These are phyloP conservation scores for Laticauda laticaudata DNA, from an alignment of 2,113 vertebrate species.

Conservation along the genomic window DNA sequence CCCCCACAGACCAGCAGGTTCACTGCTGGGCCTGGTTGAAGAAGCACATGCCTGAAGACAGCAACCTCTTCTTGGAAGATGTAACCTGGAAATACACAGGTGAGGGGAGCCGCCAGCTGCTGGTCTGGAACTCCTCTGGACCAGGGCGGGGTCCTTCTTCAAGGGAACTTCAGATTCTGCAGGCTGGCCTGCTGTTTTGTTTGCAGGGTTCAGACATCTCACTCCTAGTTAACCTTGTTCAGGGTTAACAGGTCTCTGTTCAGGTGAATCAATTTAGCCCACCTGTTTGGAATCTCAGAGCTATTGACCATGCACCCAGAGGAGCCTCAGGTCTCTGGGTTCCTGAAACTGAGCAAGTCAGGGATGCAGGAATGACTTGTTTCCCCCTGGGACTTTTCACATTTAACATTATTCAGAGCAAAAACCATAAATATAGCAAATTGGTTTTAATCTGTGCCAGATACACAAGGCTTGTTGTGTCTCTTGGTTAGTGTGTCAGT, in stretches of 20 bases:
- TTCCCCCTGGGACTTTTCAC: neutral
- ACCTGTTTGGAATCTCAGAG: neutral
- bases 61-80: conserved; percentile 85
- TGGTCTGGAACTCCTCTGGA: neutral
- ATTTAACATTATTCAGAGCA: neutral
- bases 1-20: conserved; percentile 96
- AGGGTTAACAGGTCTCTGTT: neutral
- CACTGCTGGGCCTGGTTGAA: conserved; percentile 97
- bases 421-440: neutral
- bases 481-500: neutral
- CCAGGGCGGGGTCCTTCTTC: neutral
- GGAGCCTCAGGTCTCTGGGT: neutral
- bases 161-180: neutral
- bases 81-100: conserved; percentile 99
- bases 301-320: neutral
- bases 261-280: neutral
- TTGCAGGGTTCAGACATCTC: neutral
- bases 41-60: conserved; percentile 85
- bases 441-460: neutral
- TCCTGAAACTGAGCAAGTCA: neutral
- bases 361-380: too few species aligned
- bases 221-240: neutral
- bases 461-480: neutral
- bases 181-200: neutral
- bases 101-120: conserved; percentile 44